Evolutionary conservation across 2,888 invertebrate genomes (phyloP), one percentile per base, ranked within the genome.

Genomic region (Malthinus flaveolus): DNA sequence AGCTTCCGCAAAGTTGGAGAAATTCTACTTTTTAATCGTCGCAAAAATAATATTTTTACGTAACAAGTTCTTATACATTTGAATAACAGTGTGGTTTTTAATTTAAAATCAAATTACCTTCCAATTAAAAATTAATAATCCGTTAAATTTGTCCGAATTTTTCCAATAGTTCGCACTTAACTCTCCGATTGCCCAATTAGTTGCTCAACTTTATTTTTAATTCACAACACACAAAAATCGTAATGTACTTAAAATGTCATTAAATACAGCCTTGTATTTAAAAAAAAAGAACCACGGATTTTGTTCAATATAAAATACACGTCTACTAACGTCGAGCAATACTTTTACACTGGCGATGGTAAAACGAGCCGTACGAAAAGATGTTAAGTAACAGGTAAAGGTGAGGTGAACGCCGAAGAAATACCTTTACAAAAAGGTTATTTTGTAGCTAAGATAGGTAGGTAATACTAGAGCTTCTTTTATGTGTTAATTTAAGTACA

Each of bases 351-450:
- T 48, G 11, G 36, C 15, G 11, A 50, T 23, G 23, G 23, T 23
- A 23, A 23, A 23, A 23, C n/a, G n/a, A n/a, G n/a, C 44, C 42
- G 44, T 32, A 23, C 12, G 5, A 32, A 5, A 51, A 51, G 39
- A 49, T 39, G 39, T 44, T 51, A 46, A 54, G 32, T 32, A 49
- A 46, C 39, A 53, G 53, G 58, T 53, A 58, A 56, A 59, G 49
- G 53, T 50, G 58, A 53, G 44, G 42, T 39, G 39, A 39, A 32
- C 31, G 23, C 42, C 33, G 32, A 39, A 50, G 50, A 32, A 50
- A 39, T 10, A n/a, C 39, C 34, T 50, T 42, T 42, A 50, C 11
- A 7, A 50, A 47, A 56, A 56, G 56, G 56, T 50, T 12, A 46
- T 31, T 47, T 55, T 48, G 42, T 48, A 39, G 42, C 12, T 37